Evolutionary conservation across 2,888 invertebrate species (phyloP), one percentile per base, ranked within the genome.

Genomic region (Leucophenga maculata): DNA sequence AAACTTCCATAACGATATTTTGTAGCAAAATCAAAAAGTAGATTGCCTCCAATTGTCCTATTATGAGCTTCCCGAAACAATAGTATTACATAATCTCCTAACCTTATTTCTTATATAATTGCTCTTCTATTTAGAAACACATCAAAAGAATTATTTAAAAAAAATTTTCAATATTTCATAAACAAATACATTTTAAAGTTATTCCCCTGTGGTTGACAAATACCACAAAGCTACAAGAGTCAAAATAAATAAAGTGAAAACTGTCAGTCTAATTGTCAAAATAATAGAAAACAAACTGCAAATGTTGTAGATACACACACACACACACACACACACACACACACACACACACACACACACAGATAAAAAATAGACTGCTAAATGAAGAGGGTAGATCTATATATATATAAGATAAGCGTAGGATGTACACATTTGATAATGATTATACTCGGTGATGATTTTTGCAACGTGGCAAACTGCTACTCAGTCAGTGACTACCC

Each of bases 251-350:
- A 26, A 26, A 26, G 26, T 26, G 66, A 70, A 60, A 62, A 69
- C 69, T 69, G 66, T 57, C 32, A 69, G 69, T 68, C 69, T 72
- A 74, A 74, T 75, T 77, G 73, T 75, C 75, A 73, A 74, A 76
- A 74, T 73, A 74, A 75, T 75, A 73, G 76, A 75, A 73, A 77
- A 75, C 75, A 73, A 75, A 72, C 72, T 8, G 14, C n/a, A 48
- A 48, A 16, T 48, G 13, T 13, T 4, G 16, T 8, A 16, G 13
- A n/a, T n/a, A n/a, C 2, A n/a, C 13, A 46, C 6, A 46, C 46
- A n/a, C 46, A 26, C 26, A 39, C 39, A 8, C 11, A 39, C 3
- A 39, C 39, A 3, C 2, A n/a, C 13, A 46, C 6, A 46, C 46
- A n/a, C 2, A n/a, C 13, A 46, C 6, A 46, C 46, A n/a, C 46